Evolutionary conservation across 2,888 invertebrate genomes (phyloP), one percentile per base, ranked within the genome.

Genomic region (Platerodrilus igneus): DNA sequence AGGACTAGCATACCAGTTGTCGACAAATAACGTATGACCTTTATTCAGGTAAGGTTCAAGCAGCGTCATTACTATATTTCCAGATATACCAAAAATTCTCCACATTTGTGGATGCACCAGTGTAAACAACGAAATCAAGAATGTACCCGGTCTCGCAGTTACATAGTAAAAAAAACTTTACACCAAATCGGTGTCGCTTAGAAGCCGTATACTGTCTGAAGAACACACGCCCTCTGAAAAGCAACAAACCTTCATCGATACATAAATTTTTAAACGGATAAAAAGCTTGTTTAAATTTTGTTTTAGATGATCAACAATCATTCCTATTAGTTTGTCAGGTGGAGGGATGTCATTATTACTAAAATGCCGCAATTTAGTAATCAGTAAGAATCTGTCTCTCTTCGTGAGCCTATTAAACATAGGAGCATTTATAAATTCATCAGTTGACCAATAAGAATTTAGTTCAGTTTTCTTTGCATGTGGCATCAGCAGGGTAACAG

Each of bases 1-100:
- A 29, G 50, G 55, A 29, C 55, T 55, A 7, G 52, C 48, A 43
- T 57, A 57, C 51, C 51, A 54, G 18, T 58, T 58, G 32, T 58
- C 56, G 2, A 35, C 35, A 34, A 41, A 53, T 23, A 60, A 35
- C n/a, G 35, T 45, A 32, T 58, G 54, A 3, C 45, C 45, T 28
- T 41, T 47, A 20, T 45, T 28, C 6, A 49, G 21, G 33, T 48
- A 51, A 7, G 39, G 37, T 11, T 41, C 26, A 41, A 54, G 35
- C 14, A 51, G 21, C n/a, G 48, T 41, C 14, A 34, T 31, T 3
- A 56, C 48, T 16, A 52, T 41, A n/a, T 41, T 22, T 8, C 46
- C 50, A n/a, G 49, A 47, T 13, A 44, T 37, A 9, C 50, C 48
- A n/a, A 52, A 19, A 19, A 43, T 22, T 19, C 14, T 17, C 4